A percentile compares a stretch with the other conserved stretches of the same genome.
phyloP scores from a whole-genome alignment of 2,113 vertebrate genomes.

The Taurulus bubalis region DNA sequence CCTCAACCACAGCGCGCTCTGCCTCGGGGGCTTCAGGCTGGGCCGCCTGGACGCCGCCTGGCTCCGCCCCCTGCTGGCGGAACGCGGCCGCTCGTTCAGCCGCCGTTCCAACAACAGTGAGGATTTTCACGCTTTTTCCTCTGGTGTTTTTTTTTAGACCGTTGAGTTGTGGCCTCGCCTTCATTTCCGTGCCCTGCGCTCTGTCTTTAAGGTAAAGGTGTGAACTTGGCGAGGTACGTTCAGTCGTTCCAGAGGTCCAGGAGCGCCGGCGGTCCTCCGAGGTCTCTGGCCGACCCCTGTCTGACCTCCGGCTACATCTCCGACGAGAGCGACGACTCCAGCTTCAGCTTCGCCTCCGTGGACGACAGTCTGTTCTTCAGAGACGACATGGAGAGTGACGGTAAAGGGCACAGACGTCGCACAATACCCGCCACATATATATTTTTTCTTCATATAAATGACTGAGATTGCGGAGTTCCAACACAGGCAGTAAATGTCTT shows the following conservation, averaged over 20 bases:
- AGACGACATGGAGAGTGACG: conserved; percentile 92
- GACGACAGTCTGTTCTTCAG: conserved; percentile 84
- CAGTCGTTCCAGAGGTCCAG: conserved; percentile 85
- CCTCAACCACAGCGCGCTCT: conserved; percentile 89
- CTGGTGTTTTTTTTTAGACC: neutral
- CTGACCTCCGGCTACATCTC: conserved; percentile 83
- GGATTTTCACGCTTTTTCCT: conserved; percentile 10
- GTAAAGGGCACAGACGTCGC: conserved; percentile 76
- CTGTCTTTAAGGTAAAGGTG: conserved; percentile 83
- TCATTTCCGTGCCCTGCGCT: neutral
- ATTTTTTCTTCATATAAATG: neutral
- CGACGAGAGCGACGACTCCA: conserved; percentile 87
- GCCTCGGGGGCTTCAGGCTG: conserved; percentile 92
- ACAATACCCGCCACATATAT: no score
- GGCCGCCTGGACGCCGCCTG: conserved; percentile 90
- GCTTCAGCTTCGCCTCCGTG: conserved; percentile 79
- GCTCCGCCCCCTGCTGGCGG: conserved; percentile 91
- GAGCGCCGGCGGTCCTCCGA: conserved; percentile 66
- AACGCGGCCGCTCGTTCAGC: conserved; percentile 75
- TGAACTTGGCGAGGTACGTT: conserved; percentile 87
- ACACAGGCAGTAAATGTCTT: neutral
- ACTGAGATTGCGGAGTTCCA: neutral
- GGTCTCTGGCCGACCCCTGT: conserved; percentile 69
- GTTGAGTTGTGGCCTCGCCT: no score
- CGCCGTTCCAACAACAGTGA: conserved; percentile 79